Conservation (phyloP, 2,888 invertebrate genomes). For the Lithophane semibrunnea region DNA sequence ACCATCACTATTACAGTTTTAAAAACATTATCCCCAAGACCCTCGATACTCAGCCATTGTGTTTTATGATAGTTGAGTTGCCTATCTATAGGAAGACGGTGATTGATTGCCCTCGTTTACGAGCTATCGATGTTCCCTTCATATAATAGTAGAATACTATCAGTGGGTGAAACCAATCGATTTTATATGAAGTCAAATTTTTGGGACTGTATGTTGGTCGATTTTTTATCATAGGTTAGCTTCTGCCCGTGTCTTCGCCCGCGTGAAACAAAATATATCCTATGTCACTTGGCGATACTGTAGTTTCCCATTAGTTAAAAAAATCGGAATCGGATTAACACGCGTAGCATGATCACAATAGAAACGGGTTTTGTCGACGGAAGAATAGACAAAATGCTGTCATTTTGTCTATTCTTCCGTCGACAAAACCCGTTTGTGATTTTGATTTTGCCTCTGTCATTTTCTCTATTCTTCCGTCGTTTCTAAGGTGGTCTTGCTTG, state of each 20-base stretch:
- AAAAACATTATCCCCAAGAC: conserved; percentile 10
- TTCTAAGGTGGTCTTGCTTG: too few species aligned
- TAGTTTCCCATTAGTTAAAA: too few species aligned
- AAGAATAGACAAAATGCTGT: too few species aligned
- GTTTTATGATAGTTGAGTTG: conserved; percentile 20
- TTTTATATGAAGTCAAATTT: conserved; percentile 13
- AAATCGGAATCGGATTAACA: too few species aligned
- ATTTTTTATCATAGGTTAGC: neutral
- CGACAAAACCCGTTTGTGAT: too few species aligned
- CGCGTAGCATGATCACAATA: too few species aligned
- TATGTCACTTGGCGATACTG: neutral
- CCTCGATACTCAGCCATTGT: conserved; percentile 3
- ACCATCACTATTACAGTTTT: neutral
- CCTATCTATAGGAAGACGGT: conserved; percentile 3
- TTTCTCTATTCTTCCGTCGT: too few species aligned
- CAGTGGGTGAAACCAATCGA: conserved; percentile 6
- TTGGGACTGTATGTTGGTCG: neutral
- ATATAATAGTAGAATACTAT: conserved; percentile 1
- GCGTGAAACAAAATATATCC: neutral
- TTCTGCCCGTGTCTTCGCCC: too few species aligned
- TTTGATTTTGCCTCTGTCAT: too few species aligned
- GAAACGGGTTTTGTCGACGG: too few species aligned
- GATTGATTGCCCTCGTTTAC: conserved; percentile 50
- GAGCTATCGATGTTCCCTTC: conserved; percentile 27
- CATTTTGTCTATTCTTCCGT: too few species aligned